Evolutionary conservation across 1,140 invertebrate species (phyloP), one percentile per base, ranked within the genome.

Genomic region (Laupala kohalensis): DNA sequence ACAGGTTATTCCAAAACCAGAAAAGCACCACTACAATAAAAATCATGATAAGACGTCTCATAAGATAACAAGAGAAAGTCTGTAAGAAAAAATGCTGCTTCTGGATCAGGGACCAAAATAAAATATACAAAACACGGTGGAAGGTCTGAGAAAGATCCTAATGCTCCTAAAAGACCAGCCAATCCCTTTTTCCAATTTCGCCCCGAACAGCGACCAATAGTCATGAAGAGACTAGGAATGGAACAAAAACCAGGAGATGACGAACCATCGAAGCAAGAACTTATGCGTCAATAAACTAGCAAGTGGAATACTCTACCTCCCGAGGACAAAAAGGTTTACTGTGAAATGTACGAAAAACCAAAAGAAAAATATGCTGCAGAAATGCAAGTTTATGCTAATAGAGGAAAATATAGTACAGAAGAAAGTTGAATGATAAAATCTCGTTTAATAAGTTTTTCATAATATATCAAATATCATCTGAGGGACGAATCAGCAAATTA

Each of bases 131-230:
- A 80, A 68, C 84, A 82, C 78, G 78, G 77, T 27, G 72, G 77
- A 12, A 85, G 84, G 76, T 76, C 76, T n/a, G 85, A 86, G 77
- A 83, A 81, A 77, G 90, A 91, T 83, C 89, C 89, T 2, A 90
- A 90, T 81, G 89, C 89, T 37, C 89, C 90, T 5, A 92, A 92
- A 77, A 84, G 90, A 74, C 89, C 89, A 0, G 89, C 88, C 37
- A 91, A 91, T 85, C 89, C 90, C 69, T 91, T 91, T 79, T 91
- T 92, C 74, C 89, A 91, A 80, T 92, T 91, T 79, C 91, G 89
- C 76, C 89, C 91, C 80, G 89, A 91, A 76, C 89, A 91, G 78
- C 82, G 89, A 74, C 88, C 82, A 37, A 79, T 89, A 27, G 83
- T 91, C n/a, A 86, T 90, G 81, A 88, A 89, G 76, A 83, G 70